phyloP scores from a whole-genome alignment of 2,113 vertebrate species.

The Ailuropoda melanoleuca region DNA sequence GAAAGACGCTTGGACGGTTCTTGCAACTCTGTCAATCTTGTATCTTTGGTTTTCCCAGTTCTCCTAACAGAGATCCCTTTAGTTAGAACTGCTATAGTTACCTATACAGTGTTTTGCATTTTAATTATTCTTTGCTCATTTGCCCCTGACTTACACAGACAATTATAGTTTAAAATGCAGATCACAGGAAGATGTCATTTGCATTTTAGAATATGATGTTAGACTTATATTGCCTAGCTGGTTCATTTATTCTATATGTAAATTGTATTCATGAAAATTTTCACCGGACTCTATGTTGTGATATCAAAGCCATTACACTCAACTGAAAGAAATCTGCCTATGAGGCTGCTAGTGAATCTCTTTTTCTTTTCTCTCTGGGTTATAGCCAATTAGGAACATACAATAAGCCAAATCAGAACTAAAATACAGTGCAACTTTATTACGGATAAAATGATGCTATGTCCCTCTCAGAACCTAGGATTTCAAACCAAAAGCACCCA shows the following conservation, averaged over 20 bases:
- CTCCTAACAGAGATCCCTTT: not conserved
- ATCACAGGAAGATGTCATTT: not conserved
- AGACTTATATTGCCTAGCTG: not conserved
- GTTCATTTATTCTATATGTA: not conserved
- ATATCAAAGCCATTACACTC: not conserved
- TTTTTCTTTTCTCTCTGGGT: not conserved
- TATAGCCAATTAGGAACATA: not conserved
- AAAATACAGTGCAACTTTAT: not conserved
- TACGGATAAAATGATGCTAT: not conserved
- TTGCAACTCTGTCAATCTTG: not conserved
- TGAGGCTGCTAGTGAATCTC: not conserved
- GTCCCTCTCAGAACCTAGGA: not conserved
- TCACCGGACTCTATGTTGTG: not conserved
- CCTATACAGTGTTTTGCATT: not conserved
- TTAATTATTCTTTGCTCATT: slow-evolving; percentile 19
- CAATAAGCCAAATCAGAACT: not conserved
- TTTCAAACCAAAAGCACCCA: not conserved
- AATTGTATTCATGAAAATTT: slow-evolving; percentile 25
- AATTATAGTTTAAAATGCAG: slow-evolving; percentile 34
- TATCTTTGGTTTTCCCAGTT: not conserved
- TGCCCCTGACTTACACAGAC: not conserved
- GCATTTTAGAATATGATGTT: not conserved
- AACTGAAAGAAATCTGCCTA: not conserved
- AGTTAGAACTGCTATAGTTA: not conserved
- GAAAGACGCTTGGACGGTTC: not conserved